These are phyloP conservation scores for Patella caerulea DNA, from an alignment of 2,888 invertebrate species.

Conservation along the genomic window DNA sequence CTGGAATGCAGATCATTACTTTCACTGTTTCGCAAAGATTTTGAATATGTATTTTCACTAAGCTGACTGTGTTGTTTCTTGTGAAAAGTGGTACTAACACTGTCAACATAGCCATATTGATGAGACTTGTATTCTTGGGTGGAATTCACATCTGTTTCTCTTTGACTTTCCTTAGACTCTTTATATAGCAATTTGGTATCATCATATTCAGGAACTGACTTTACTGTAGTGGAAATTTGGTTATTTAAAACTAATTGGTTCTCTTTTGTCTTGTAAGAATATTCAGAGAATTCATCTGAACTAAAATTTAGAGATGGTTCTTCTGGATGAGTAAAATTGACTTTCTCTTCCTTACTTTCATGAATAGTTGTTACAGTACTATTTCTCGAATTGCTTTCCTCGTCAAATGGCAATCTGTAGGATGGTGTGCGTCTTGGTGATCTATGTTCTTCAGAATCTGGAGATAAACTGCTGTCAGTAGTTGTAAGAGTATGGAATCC, in stretches of 20 bases:
- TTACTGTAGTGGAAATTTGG: not conserved
- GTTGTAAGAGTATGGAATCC: slow-evolving; percentile 9
- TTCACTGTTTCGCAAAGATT: not conserved
- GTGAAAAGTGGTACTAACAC: not conserved
- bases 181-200: not conserved
- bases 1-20: slow-evolving; percentile 19
- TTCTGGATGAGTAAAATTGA: not conserved
- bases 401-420: not conserved
- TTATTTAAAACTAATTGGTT: not conserved
- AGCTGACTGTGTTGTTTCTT: not conserved
- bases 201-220: not conserved
- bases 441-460: not conserved
- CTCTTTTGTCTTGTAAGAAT: not conserved
- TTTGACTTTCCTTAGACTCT: not conserved
- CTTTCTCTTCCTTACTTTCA: not conserved
- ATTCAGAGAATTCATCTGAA: not conserved
- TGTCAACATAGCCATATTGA: not conserved
- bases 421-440: not conserved
- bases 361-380: not conserved
- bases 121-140: not conserved
- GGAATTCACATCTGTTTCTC: not conserved
- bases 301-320: too few relatives aligned
- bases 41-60: not conserved
- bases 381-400: not conserved
- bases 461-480: slow-evolving; percentile 2